Conservation (phyloP, 1,140 invertebrate species). For the Himalopsyche phryganea region DNA sequence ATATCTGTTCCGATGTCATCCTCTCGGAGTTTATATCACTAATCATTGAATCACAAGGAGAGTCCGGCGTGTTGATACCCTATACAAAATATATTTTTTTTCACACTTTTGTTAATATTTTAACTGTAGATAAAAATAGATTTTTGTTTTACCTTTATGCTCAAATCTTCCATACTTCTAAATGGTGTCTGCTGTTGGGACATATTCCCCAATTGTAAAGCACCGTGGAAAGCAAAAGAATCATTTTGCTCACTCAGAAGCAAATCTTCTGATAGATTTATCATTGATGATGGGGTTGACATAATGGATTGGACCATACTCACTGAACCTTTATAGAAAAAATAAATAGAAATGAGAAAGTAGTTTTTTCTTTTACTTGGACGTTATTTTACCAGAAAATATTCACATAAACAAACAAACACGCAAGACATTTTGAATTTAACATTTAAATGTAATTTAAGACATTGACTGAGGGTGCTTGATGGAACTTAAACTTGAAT, state of each 20-base stretch:
- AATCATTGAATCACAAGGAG: slow-evolving; percentile 41
- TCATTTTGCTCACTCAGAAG: slow-evolving; percentile 38
- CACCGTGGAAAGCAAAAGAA: slow-evolving; percentile 40
- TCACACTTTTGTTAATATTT: too few relatives aligned
- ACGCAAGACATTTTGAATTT: too few relatives aligned
- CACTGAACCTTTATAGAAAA: slow-evolving; percentile 39
- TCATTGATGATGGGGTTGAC: slow-evolving; percentile 36
- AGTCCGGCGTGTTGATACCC: slow-evolving; percentile 42
- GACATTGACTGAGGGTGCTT: too few relatives aligned
- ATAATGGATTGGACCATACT: slow-evolving; percentile 41
- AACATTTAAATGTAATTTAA: too few relatives aligned
- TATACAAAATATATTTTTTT: too few relatives aligned
- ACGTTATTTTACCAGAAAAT: too few relatives aligned
- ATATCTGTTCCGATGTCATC: slow-evolving; percentile 38
- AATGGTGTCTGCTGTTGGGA: slow-evolving; percentile 41
- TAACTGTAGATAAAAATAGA: too few relatives aligned
- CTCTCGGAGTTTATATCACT: slow-evolving; percentile 35
- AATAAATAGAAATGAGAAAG: too few relatives aligned
- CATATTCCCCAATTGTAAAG: slow-evolving; percentile 41
- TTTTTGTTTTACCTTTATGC: slow-evolving; percentile 41
- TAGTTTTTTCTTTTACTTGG: too few relatives aligned
- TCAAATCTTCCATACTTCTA: slow-evolving; percentile 44
- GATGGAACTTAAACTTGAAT: too few relatives aligned
- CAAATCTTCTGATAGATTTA: slow-evolving; percentile 35
- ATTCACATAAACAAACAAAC: too few relatives aligned